Base-by-base conservation (phyloP, 2,888 invertebrate species). In the Cephus pygmeus region DNA sequence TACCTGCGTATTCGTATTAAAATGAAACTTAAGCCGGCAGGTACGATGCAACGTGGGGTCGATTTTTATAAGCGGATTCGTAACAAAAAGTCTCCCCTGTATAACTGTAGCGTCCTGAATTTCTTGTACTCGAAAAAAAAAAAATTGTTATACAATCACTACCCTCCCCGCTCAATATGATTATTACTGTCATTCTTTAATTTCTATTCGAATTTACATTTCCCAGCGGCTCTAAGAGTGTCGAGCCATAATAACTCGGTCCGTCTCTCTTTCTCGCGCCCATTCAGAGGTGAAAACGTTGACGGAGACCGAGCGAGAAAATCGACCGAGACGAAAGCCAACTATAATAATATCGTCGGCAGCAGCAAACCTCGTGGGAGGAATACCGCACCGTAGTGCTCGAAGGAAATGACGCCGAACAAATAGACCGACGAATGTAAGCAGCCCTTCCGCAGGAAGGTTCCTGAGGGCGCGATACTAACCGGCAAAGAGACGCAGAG, bases 321-420 rank as follows among this genome's bases (percentile, higher is more conserved):
- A 56, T 56, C 56, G 56, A 56, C 56, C 56, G 56, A 56, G 56
- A 56, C 56, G 23, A 56, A 56, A 56, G 56, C 56, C 56, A 56
- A 56, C 56, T 56, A 56, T 56, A 56, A 56, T 56, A 56, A 56
- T 56, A 56, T 56, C 56, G 56, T 56, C 56, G 56, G 56, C 56
- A 56, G 56, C 56, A 23, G 56, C 23, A 15, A 56, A 23, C 23
- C 56, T 56, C 56, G 56, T 56, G 56, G 56, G 56, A 56, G 56
- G 23, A 56, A 56, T 56, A 12, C 71, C 33, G 71, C 12, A 15
- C 12, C 71, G 31, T 71, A 31, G 71, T 31, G 71, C 33, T 71
- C 15, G 71, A 71, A 34, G 71, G 71, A 71, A 71, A 31, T 71
- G 71, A 71, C 71, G 71, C 71, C 71, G 71, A 71, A 71, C 71